Conservation (phyloP, 92 coral and sea anemone species). For the Siderastrea siderea region DNA sequence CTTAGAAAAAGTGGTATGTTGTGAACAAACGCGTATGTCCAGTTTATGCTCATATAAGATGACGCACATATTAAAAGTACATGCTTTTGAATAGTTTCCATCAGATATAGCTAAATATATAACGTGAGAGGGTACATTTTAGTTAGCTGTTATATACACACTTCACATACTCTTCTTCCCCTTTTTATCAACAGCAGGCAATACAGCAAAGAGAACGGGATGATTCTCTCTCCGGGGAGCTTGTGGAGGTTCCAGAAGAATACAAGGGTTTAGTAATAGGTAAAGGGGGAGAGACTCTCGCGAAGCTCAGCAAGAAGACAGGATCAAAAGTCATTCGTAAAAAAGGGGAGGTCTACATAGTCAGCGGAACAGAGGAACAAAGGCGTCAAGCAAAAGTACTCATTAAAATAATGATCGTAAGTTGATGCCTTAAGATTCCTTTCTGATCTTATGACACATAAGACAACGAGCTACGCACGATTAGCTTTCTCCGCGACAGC, state of each 20-base stretch:
- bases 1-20: slow-evolving; percentile 16
- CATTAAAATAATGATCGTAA: neutral
- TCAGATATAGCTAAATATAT: too few species aligned
- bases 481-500: too few species aligned
- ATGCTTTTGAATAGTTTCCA: too few species aligned
- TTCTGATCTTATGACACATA: too few species aligned
- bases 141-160: too few species aligned
- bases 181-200: too few species aligned
- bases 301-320: neutral
- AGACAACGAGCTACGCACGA: too few species aligned
- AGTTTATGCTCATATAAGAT: neutral
- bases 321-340: slow-evolving; percentile 19
- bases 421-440: neutral
- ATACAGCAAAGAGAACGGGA: neutral
- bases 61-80: neutral
- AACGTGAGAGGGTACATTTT: too few species aligned
- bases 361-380: slow-evolving; percentile 1
- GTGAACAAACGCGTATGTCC: neutral
- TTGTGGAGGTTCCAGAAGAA: neutral
- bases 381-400: neutral
- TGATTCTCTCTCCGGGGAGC: neutral
- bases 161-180: too few species aligned
- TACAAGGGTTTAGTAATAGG: slow-evolving; percentile 20
- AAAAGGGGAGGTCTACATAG: too few species aligned
- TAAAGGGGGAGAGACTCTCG: neutral